Conservation (phyloP, 2,797 vertebrate genomes). For the Coranthus polyacanthus region DNA sequence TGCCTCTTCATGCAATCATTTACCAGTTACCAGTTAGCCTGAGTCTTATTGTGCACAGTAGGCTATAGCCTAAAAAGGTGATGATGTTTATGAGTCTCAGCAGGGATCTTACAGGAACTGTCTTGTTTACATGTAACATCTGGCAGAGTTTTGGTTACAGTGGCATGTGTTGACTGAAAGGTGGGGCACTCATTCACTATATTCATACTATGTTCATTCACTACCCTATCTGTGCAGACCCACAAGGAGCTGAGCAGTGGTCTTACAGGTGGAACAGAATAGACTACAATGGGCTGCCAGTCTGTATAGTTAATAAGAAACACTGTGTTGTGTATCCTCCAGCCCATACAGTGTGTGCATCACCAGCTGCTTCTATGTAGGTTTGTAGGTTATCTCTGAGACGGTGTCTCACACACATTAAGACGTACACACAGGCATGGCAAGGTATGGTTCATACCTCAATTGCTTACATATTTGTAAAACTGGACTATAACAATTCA, state of each 20-base stretch:
- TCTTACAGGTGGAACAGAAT: no score
- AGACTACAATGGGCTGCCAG: no score
- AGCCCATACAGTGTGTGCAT: neutral
- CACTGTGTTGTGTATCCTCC: neutral
- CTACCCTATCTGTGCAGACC: no score
- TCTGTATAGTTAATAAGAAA: no score
- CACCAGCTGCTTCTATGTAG: constrained; percentile 61
- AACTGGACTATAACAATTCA: no score
- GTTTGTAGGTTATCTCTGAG: constrained; percentile 76
- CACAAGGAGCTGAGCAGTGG: no score
- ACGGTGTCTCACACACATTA: constrained; percentile 26
- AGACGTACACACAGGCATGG: neutral
- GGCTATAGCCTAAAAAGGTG: neutral
- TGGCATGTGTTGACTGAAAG: neutral
- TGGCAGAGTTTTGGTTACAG: constrained; percentile 1
- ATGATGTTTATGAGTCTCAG: neutral
- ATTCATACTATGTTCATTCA: no score
- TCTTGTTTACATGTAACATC: constrained; percentile 6
- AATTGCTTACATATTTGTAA: neutral
- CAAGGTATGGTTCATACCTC: neutral
- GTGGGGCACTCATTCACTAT: neutral
- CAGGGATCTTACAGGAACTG: neutral
- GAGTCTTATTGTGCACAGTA: no score
- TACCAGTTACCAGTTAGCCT: no score
- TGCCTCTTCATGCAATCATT: no score